These are phyloP conservation scores for Stegodyphus mimosarum DNA, from an alignment of 1,140 invertebrate species.

Conservation along the genomic window DNA sequence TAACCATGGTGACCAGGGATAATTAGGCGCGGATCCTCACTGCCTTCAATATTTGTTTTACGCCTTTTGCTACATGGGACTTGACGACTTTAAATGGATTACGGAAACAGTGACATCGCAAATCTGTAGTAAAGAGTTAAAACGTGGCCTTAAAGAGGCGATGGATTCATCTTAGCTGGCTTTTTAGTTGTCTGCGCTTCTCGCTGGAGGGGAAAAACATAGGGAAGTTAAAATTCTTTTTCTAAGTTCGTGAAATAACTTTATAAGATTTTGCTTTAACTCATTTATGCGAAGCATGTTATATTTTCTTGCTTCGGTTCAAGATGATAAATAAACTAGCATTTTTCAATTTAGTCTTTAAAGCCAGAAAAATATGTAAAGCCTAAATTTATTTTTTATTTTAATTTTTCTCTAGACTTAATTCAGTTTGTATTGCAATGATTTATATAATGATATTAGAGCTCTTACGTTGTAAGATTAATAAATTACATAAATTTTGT, in stretches of 20 bases:
- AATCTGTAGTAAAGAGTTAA: slow-evolving; percentile 37
- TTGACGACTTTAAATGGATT: slow-evolving; percentile 47
- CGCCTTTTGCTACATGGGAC: slow-evolving; percentile 14
- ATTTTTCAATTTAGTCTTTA: no score
- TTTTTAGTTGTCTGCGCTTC: not conserved
- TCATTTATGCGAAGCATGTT: no score
- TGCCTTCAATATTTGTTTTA: slow-evolving; percentile 17
- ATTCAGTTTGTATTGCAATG: no score
- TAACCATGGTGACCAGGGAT: slow-evolving; percentile 43
- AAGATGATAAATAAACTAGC: no score
- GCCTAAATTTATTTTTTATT: no score
- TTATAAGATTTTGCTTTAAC: not conserved
- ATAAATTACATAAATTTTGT: no score
- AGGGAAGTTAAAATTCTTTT: not conserved
- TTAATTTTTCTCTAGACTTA: no score
- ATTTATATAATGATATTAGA: no score
- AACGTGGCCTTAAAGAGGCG: slow-evolving; percentile 12
- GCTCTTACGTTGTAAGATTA: no score
- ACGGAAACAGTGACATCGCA: slow-evolving; percentile 22
- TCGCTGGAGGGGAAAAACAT: not conserved
- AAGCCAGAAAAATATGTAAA: no score
- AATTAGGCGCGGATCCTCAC: slow-evolving; percentile 29
- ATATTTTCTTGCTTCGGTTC: no score
- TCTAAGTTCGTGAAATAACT: not conserved
- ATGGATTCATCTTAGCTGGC: not conserved